Evolutionary conservation across 2,888 invertebrate species (phyloP), one percentile per base, ranked within the genome.

Genomic region (Sceliomorpha sp.): DNA sequence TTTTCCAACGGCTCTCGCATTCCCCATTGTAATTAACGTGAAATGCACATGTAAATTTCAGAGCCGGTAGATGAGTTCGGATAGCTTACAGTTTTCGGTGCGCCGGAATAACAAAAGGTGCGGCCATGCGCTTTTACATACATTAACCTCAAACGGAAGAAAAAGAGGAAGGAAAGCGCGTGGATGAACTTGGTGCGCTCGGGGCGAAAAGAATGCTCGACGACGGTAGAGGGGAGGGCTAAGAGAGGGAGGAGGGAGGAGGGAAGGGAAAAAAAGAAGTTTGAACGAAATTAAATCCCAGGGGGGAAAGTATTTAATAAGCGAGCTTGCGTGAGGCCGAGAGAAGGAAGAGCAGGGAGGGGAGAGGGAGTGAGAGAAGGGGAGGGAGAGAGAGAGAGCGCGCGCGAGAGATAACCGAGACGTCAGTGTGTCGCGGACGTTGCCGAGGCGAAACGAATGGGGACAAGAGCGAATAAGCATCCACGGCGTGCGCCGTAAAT

Each of bases 231-330:
- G n/a, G n/a, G n/a, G n/a, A n/a, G n/a, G n/a, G n/a, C n/a, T 20
- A 20, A 20, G 20, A 20, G 20, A n/a, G n/a, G n/a, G n/a, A n/a
- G n/a, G n/a, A n/a, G n/a, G n/a, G n/a, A n/a, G n/a, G n/a, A n/a
- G n/a, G n/a, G n/a, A n/a, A 4, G 5, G 5, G 20, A 20, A 5
- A 29, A 6, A 14, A 10, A 29, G 44, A 51, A 26, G 39, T 53
- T 40, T 14, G 10, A 32, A 31, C 20, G 31, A 53, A 53, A 51
- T 40, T 32, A 53, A 53, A 42, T 51, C 31, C n/a, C 40, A 10
- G 4, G 26, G 9, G 8, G 50, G 39, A 60, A 51, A 31, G 51
- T 60, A 60, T 60, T 48, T 48, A 50, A 50, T 59, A 59, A 60
- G 37, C 31, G 31, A 45, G 47, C 14, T 47, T 15, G 32, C 2